Base-by-base conservation (phyloP, 92 coral and sea anemone genomes). In the Porites cylindrica region DNA sequence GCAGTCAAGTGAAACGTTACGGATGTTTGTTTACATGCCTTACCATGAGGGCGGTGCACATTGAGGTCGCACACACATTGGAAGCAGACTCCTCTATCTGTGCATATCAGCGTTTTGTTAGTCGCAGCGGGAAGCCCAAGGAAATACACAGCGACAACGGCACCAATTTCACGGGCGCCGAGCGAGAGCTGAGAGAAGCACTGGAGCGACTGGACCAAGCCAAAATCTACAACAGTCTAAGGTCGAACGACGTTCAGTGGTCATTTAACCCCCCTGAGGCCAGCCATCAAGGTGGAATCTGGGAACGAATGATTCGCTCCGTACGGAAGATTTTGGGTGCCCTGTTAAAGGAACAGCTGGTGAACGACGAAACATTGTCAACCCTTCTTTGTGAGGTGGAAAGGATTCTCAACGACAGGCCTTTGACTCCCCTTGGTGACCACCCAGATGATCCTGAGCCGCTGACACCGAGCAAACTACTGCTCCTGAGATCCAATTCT, bases 201-300 rank as follows among this genome's bases (percentile, higher is more conserved):
- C 29, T 85, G 3, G 52, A 77, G 64, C 24, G 80, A 12, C 43
- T 63, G 89, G 70, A 77, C 61, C 77, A 76, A 51, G 21, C 76
- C 32, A 75, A 74, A 18, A 59, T 73, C 66, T 54, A 53, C 32
- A 26, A 84, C 32, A 32, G 52, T 1, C 75, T 84, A 23, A 63
- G 88, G 17, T 32, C 7, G 12, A 62, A 47, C 32, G 47, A 80
- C 2, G 76, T 80, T 29, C 65, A 80, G 61, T 77, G 89, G 89
- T 64, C 8, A 10, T 85, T 77, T 19, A 86, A 77, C 72, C 91
- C 82, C 1, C 91, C 82, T 1, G 63, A 32, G 16, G 93, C 93
- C 47, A 90, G 90, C 59, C 88, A 90, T 62, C 63, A 54, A 10
- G 90, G 93, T 24, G 93, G 93, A n/a, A 71, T 81, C 53, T 92